These are phyloP conservation scores for Bombyx mandarina DNA, from an alignment of 1,140 invertebrate species.

Conservation along the genomic window DNA sequence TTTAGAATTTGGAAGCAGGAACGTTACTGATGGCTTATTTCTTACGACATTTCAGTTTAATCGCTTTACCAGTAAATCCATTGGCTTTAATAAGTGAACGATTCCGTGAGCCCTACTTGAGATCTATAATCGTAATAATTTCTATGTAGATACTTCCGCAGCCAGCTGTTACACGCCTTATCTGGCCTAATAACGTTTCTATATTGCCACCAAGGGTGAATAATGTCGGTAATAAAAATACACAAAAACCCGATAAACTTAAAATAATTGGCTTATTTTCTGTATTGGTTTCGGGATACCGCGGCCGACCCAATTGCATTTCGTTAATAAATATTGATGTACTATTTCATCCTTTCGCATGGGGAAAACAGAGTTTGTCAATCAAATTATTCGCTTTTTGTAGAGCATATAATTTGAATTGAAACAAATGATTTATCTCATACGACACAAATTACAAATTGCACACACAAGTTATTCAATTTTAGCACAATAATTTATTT, in stretches of 20 bases:
- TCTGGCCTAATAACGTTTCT: constrained; percentile 9
- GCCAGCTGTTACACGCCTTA: constrained; percentile 14
- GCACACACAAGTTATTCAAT: no score
- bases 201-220: constrained; percentile 7
- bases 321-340: no score
- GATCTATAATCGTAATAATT: constrained; percentile 12
- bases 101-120: constrained; percentile 7
- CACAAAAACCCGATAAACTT: constrained; percentile 4
- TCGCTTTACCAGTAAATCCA: constrained; percentile 5
- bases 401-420: no score
- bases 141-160: constrained; percentile 7
- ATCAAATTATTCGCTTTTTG: no score
- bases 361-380: no score
- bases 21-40: constrained; percentile 10
- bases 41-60: constrained; percentile 8
- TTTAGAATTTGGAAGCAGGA: constrained; percentile 2
- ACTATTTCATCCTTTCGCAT: no score
- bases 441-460: no score
- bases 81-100: constrained; percentile 8
- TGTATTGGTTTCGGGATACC: neutral
- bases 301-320: no score
- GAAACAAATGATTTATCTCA: no score
- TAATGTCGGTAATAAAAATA: constrained; percentile 14
- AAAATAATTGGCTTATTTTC: constrained; percentile 3
- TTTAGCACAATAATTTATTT: no score